Evolutionary conservation across 2,797 vertebrate genomes (phyloP).

Genomic region (Danio kyathit): DNA sequence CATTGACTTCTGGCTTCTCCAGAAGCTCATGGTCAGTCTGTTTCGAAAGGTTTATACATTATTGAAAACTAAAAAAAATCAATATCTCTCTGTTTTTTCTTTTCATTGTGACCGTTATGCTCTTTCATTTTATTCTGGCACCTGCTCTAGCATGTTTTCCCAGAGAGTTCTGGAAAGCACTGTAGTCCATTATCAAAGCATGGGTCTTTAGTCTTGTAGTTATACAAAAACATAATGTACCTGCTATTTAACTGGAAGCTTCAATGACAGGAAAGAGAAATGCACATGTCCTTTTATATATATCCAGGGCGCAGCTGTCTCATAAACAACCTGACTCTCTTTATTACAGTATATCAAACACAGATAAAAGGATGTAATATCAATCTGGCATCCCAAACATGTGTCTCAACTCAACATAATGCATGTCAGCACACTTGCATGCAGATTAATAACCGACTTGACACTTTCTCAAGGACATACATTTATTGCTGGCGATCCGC

Average conservation of each 20-base stretch:
- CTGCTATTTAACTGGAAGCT: not conserved
- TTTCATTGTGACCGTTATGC: not conserved
- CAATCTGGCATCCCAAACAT: not conserved
- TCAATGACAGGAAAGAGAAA: not conserved
- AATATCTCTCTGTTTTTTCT: not conserved
- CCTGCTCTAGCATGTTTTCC: not conserved
- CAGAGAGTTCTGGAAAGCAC: not conserved
- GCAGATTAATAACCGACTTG: conserved; percentile 7
- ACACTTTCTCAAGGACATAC: not conserved
- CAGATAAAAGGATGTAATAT: conserved; percentile 12
- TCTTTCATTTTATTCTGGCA: not conserved
- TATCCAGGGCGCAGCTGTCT: conserved; percentile 12
- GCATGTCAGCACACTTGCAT: not conserved
- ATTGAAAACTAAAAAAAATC: not conserved
- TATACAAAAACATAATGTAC: not conserved
- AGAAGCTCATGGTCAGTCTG: not conserved
- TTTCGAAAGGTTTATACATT: too few relatives aligned
- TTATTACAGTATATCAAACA: conserved; percentile 27
- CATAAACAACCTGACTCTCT: conserved; percentile 11
- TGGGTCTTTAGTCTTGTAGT: not conserved
- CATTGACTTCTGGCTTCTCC: not conserved
- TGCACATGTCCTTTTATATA: not conserved
- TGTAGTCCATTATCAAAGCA: not conserved
- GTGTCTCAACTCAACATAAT: conserved; percentile 2
- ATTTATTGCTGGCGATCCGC: not conserved